These are phyloP conservation scores for Morelia viridis DNA, from an alignment of 2,797 vertebrate species.

Conservation along the genomic window DNA sequence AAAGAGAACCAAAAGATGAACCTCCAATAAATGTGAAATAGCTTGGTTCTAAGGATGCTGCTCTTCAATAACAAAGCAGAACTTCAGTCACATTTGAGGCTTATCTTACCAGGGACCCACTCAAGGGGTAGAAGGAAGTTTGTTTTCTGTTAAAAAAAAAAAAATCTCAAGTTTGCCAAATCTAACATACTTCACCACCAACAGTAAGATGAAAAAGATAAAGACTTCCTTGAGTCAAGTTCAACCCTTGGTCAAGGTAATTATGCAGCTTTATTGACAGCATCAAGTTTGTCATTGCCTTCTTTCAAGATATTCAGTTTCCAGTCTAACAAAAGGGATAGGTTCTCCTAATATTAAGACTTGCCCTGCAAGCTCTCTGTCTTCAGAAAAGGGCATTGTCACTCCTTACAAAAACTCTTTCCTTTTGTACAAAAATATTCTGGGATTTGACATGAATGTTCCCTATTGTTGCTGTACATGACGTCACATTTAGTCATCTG, in stretches of 20 bases:
- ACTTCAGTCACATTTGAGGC: not conserved
- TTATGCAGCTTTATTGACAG: not conserved
- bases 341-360: not conserved
- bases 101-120: not conserved
- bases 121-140: not conserved
- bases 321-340: not conserved
- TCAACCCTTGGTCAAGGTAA: not conserved
- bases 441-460: not conserved
- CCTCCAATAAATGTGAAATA: not conserved
- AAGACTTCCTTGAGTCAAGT: not conserved
- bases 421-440: not conserved
- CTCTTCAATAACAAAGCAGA: not conserved
- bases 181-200: not conserved
- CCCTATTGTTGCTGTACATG: not conserved
- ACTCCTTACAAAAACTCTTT: not conserved
- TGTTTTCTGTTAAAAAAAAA: not conserved
- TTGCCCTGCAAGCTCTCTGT: not conserved
- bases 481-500: not conserved
- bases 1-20: not conserved
- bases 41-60: not conserved
- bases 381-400: not conserved
- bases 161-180: not conserved
- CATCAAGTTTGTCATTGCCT: not conserved
- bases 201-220: not conserved
- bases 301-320: not conserved